A percentile compares a stretch with the other conserved stretches of the same genome.
phyloP scores from a whole-genome alignment of 2,888 invertebrate genomes.

The Orchesella flavescens region DNA sequence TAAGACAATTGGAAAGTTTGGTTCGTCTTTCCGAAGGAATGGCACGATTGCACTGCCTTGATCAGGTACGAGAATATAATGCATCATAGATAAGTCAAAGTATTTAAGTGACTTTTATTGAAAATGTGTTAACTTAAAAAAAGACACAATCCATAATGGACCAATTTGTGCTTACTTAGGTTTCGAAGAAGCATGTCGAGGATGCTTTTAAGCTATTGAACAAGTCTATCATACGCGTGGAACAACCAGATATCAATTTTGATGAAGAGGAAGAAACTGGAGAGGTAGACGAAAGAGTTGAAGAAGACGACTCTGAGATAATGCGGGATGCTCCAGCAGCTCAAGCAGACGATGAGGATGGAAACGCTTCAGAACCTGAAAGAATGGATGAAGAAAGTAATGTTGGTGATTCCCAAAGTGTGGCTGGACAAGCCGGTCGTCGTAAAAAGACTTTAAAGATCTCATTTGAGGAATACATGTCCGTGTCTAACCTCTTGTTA shows the following conservation, averaged over 20 bases:
- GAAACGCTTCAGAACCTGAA: constrained; percentile 38
- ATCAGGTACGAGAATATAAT: constrained; percentile 79
- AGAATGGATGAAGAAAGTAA: constrained; percentile 70
- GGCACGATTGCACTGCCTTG: constrained; percentile 95
- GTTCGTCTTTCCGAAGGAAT: constrained; percentile 96
- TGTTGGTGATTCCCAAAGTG: constrained; percentile 34
- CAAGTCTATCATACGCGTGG: constrained; percentile 97
- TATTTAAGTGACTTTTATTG: too few species aligned
- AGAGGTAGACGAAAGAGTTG: constrained; percentile 77
- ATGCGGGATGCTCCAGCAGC: constrained; percentile 44
- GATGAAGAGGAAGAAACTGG: constrained; percentile 81
- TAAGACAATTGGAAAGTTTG: constrained; percentile 95
- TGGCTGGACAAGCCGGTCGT: background rate
- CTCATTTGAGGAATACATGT: constrained; percentile 94
- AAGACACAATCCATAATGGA: too few species aligned
- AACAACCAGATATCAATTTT: constrained; percentile 96
- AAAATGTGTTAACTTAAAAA: too few species aligned
- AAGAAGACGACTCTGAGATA: constrained; percentile 35
- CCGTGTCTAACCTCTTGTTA: constrained; percentile 91
- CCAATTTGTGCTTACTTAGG: constrained; percentile 74
- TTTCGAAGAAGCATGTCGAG: constrained; percentile 89
- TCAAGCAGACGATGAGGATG: constrained; percentile 24
- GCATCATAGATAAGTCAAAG: too few species aligned
- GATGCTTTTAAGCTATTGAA: constrained; percentile 93
- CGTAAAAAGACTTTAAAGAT: constrained; percentile 76